Evolutionary conservation across 2,797 vertebrate genomes (phyloP).

Genomic region (Pangasius djambal): DNA sequence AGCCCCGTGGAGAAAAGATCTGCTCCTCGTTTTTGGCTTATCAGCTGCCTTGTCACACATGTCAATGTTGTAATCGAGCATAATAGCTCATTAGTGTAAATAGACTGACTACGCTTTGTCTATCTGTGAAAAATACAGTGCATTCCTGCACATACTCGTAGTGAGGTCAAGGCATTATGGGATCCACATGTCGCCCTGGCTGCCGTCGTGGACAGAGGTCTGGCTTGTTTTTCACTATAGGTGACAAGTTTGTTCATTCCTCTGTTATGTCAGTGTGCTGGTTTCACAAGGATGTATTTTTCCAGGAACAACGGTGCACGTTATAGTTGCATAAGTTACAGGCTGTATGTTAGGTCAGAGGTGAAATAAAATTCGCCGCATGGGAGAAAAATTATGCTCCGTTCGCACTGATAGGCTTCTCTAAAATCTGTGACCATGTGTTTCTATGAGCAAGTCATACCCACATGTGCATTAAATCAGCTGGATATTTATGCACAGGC

Average conservation of each 20-base stretch:
- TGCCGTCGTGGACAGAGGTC: not conserved
- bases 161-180: conserved; percentile 27
- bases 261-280: not conserved
- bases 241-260: conserved; percentile 5
- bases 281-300: conserved; percentile 48
- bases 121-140: conserved; percentile 43
- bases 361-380: conserved; percentile 52
- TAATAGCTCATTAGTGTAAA: conserved; percentile 62
- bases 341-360: conserved; percentile 58
- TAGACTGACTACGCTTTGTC: conserved; percentile 39
- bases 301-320: conserved; percentile 13
- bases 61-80: conserved; percentile 29
- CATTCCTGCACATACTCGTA: conserved; percentile 61
- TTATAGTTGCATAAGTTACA: not conserved
- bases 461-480: conserved; percentile 20
- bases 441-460: not conserved
- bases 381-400: conserved; percentile 36
- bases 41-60: not conserved
- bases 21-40: conserved; percentile 11
- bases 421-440: not conserved
- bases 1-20: not conserved
- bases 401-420: not conserved
- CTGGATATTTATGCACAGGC: conserved; percentile 17
- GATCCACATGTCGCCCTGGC: conserved; percentile 26
- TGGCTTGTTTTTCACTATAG: not conserved